phyloP scores from a whole-genome alignment of 2,113 vertebrate genomes.

The Phalacrocorax pelagicus region DNA sequence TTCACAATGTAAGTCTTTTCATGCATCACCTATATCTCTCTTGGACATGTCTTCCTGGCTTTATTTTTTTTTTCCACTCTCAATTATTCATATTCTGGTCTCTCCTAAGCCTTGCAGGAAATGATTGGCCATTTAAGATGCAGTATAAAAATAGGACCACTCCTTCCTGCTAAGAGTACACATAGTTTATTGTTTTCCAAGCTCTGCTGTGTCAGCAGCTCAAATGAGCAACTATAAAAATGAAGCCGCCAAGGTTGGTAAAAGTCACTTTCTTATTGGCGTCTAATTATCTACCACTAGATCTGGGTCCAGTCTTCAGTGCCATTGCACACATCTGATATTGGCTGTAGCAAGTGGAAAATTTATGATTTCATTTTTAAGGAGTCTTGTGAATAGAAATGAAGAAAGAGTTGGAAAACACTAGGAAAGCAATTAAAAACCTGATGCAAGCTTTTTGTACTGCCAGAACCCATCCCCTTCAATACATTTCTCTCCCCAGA shows the following conservation, averaged over 20 bases:
- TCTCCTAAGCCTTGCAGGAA: background rate
- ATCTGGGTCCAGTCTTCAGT: background rate
- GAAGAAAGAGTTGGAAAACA: background rate
- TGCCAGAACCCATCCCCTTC: background rate
- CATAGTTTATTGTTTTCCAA: slow-evolving; percentile 17
- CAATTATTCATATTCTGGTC: background rate
- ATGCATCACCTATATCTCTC: background rate
- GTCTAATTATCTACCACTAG: background rate
- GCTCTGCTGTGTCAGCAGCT: background rate
- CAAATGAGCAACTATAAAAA: slow-evolving; percentile 1
- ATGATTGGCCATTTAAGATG: background rate
- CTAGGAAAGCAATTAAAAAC: background rate
- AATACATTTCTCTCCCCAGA: background rate
- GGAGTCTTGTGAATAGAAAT: background rate
- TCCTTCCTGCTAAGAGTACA: slow-evolving; percentile 2
- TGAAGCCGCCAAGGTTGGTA: background rate
- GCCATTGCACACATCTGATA: background rate
- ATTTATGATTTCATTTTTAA: slow-evolving; percentile 5
- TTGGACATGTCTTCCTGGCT: background rate
- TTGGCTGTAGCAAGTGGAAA: slow-evolving; percentile 1
- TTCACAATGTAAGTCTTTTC: background rate
- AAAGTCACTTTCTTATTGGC: slow-evolving; percentile 19
- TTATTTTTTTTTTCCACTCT: background rate
- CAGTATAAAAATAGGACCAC: background rate
- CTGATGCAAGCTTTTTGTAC: background rate